A percentile compares a stretch with the other conserved stretches of the same genome.
Conservation (phyloP, 2,797 vertebrate species). For the Cirrhinus molitorella region DNA sequence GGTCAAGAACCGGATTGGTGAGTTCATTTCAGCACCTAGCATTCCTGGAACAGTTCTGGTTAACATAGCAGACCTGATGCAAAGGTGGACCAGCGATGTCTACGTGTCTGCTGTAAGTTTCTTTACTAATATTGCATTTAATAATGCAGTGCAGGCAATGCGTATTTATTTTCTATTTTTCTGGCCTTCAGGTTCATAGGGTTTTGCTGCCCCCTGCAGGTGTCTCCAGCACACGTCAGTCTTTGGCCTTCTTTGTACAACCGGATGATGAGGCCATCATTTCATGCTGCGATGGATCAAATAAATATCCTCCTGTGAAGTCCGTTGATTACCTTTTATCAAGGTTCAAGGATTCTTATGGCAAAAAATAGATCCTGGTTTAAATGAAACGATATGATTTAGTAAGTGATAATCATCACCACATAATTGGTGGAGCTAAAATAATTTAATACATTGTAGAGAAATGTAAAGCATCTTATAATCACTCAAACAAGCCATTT, state of each 20-base stretch:
- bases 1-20: conserved; percentile 71
- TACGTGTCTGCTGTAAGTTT: conserved; percentile 76
- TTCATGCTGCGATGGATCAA: conserved; percentile 73
- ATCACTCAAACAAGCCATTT: no score
- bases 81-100: conserved; percentile 79
- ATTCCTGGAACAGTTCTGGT: conserved; percentile 75
- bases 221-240: conserved; percentile 69
- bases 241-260: conserved; percentile 77
- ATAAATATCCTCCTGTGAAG: conserved; percentile 76
- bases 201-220: conserved; percentile 74
- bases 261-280: conserved; percentile 72
- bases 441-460: no score
- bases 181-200: conserved; percentile 71
- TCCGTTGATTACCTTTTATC: conserved; percentile 63
- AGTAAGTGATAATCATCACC: no score
- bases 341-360: conserved; percentile 63
- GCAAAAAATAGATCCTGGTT: neutral
- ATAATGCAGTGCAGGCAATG: neutral
- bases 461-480: no score
- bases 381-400: no score
- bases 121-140: neutral
- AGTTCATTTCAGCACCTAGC: conserved; percentile 69
- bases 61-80: conserved; percentile 81
- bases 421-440: no score
- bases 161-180: neutral